Evolutionary conservation across 2,888 invertebrate species (phyloP).

Genomic region (Zygothrica quintamaculata): DNA sequence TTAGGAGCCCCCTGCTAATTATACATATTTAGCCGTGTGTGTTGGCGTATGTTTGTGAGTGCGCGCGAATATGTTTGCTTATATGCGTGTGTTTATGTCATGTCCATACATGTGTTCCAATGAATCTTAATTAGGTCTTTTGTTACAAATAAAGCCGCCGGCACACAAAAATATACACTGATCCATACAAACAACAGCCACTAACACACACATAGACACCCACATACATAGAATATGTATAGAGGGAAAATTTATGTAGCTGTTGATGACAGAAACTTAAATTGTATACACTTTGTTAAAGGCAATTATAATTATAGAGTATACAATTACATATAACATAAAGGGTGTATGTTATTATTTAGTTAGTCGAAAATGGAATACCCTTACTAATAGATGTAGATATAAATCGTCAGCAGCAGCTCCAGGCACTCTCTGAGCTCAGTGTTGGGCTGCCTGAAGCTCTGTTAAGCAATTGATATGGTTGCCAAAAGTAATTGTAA

Average conservation of each 20-base stretch:
- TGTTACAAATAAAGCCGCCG: conserved; percentile 59
- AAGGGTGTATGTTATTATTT: no score
- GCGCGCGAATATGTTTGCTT: conserved; percentile 7
- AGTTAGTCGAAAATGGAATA: no score
- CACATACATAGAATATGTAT: not conserved
- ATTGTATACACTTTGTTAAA: conserved; percentile 4
- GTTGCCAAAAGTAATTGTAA: no score
- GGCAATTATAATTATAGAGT: not conserved
- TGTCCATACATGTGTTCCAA: conserved; percentile 64
- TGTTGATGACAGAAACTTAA: conserved; percentile 6
- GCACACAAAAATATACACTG: conserved; percentile 30
- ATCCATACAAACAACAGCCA: conserved; percentile 6
- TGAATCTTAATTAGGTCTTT: conserved; percentile 64
- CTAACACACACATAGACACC: not conserved
- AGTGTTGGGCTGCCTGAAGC: no score
- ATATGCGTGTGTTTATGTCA: conserved; percentile 24
- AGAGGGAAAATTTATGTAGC: not conserved
- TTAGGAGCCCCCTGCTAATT: conserved; percentile 61
- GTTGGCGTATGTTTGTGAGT: not conserved
- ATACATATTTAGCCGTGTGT: conserved; percentile 35
- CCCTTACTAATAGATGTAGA: no score
- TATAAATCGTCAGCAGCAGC: no score
- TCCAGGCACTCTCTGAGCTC: no score
- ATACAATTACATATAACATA: no score
- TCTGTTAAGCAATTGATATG: no score